Conservation (phyloP, 2,113 vertebrate genomes). For the Tetraodon nigroviridis region DNA sequence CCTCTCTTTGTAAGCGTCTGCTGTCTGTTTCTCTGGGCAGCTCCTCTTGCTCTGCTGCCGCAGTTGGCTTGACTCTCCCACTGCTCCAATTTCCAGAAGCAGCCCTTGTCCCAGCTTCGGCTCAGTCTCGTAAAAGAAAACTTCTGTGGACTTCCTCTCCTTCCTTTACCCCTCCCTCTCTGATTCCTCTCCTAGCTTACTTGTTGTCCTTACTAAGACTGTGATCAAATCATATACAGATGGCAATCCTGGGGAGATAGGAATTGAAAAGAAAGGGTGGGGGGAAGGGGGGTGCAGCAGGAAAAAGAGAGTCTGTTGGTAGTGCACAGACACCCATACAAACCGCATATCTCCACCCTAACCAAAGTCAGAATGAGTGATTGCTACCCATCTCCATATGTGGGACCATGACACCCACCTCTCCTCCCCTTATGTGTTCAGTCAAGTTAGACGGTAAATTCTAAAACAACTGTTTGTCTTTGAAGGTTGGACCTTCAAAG, state of each 20-base stretch:
- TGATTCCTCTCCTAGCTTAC: constrained; percentile 44
- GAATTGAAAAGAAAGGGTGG: constrained; percentile 18
- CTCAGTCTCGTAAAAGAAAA: constrained; percentile 63
- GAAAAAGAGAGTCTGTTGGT: constrained; percentile 34
- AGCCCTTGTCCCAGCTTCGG: constrained; percentile 33
- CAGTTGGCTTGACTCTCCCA: constrained; percentile 40
- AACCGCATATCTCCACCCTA: too few species aligned
- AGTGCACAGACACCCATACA: constrained; percentile 3
- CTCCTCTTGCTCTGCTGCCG: constrained; percentile 34
- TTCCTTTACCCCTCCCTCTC: constrained; percentile 42
- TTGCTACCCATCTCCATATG: constrained; percentile 46
- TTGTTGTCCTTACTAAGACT: constrained; percentile 57
- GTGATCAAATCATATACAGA: constrained; percentile 72
- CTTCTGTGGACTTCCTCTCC: constrained; percentile 64
- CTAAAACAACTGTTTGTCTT: constrained; percentile 32
- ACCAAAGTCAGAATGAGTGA: constrained; percentile 36
- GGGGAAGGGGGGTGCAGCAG: constrained; percentile 12
- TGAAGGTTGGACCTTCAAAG: constrained; percentile 40
- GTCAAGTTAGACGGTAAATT: constrained; percentile 31
- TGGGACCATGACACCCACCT: constrained; percentile 41
- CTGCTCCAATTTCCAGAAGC: constrained; percentile 58
- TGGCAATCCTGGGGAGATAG: constrained; percentile 60
- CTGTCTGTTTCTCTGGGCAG: constrained; percentile 37
- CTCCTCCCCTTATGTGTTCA: neutral
- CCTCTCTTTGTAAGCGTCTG: constrained; percentile 35